Base-by-base conservation (phyloP, 2,797 vertebrate species). In the Novumbra hubbsi region DNA sequence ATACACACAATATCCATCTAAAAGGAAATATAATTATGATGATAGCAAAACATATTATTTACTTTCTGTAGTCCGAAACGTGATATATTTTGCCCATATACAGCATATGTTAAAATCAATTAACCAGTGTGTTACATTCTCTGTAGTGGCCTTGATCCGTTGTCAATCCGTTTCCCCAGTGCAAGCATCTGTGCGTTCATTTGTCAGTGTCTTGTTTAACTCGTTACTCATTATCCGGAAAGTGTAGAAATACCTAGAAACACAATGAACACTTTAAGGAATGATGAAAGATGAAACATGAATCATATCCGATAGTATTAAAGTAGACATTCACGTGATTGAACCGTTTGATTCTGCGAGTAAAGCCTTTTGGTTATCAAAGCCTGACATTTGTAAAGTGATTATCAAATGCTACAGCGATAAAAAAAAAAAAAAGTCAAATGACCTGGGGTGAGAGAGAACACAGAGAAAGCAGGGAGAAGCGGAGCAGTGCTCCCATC, bases 161-260 rank as follows among this genome's bases (percentile, higher is more conserved):
- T 34, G 49, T n/a, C 17, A 30, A 70, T 65, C 27, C 7, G 7
- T 32, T 17, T 32, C 2, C 49, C 48, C 17, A 21, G 19, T 65
- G 8, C 17, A 50, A 30, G 28, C 48, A 55, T 70, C 7, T 41
- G 17, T 63, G 6, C 6, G 49, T 52, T 19, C 24, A 34, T 70
- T 70, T 52, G n/a, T 32, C 17, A 17, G 21, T 30, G 48, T 55
- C 45, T 32, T 70, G 68, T 4, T 70, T 17, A 1, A 11, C 45
- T 32, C 16, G 66, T 32, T 12, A 5, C 48, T 69, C 14, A 24
- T 69, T 30, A 64, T 68, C 66, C 45, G 48, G 45, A 19, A 48
- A 50, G 41, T 70, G 28, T 70, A 27, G 68, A 28, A 50, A 52
- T 50, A 49, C 68, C 68, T 70, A 32, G 16, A 70, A 32, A 70